phyloP scores from a whole-genome alignment of 2,113 vertebrate genomes.

The Heterocephalus glaber region DNA sequence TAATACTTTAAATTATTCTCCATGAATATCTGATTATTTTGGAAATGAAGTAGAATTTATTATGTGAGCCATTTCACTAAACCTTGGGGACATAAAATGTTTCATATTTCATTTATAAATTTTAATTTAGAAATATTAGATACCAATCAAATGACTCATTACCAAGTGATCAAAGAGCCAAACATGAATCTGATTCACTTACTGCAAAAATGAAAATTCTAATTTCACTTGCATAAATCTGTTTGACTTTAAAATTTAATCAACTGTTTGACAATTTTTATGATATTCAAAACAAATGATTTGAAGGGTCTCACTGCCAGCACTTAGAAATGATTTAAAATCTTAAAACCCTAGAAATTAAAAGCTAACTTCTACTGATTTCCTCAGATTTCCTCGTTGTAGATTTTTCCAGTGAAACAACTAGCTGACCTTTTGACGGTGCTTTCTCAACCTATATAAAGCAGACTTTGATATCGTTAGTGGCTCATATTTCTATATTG shows the following conservation, averaged over 20 bases:
- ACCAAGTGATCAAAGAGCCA: slow-evolving; percentile 47
- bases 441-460: neutral
- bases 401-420: neutral
- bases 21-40: slow-evolving; percentile 25
- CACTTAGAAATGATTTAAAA: slow-evolving; percentile 13
- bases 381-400: neutral
- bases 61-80: slow-evolving; percentile 34
- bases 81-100: neutral
- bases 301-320: neutral
- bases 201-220: slow-evolving; percentile 43
- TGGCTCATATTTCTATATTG: neutral
- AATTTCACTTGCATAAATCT: slow-evolving; percentile 43
- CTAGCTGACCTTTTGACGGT: neutral
- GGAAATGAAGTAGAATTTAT: slow-evolving; percentile 46
- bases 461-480: neutral
- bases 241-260: slow-evolving; percentile 56
- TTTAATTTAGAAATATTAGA: slow-evolving; percentile 45
- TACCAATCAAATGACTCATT: slow-evolving; percentile 48
- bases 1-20: slow-evolving; percentile 20
- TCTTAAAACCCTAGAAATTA: neutral
- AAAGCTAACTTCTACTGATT: slow-evolving; percentile 4
- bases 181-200: slow-evolving; percentile 60
- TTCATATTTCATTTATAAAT: slow-evolving; percentile 22
- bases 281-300: slow-evolving; percentile 60
- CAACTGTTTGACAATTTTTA: slow-evolving; percentile 30